Percentiles rank a stretch among this genome's conserved stretches.
phyloP scores from a whole-genome alignment of 1,140 invertebrate species.

The Philaenus spumarius region DNA sequence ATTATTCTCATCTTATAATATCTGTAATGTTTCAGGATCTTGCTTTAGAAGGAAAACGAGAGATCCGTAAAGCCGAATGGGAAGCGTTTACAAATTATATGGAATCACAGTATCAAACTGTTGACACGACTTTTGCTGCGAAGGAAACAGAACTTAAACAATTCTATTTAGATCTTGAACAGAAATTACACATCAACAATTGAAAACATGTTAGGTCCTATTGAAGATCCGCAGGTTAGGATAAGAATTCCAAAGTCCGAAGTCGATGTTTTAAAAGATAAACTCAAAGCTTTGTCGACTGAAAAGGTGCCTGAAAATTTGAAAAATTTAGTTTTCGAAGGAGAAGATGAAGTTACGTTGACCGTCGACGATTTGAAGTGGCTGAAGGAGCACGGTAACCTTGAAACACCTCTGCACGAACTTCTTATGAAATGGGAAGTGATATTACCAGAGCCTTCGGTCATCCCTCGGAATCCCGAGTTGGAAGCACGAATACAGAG shows the following conservation, averaged over 20 bases:
- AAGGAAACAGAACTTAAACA: conserved; percentile 69
- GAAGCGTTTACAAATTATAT: conserved; percentile 68
- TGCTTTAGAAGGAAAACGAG: conserved; percentile 48
- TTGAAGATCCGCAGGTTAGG: conserved; percentile 17
- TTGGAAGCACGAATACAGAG: conserved; percentile 69
- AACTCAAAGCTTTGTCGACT: conserved; percentile 20
- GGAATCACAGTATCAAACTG: conserved; percentile 59
- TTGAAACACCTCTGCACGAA: conserved; percentile 55
- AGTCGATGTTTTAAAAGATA: conserved; percentile 25
- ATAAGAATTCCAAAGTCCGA: conserved; percentile 8
- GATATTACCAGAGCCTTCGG: conserved; percentile 58
- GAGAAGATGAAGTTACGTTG: conserved; percentile 22
- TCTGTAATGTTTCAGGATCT: conserved; percentile 47
- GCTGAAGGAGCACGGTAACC: conserved; percentile 42
- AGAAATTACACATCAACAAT: conserved; percentile 55
- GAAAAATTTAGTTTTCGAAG: conserved; percentile 27
- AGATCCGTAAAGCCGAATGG: conserved; percentile 56
- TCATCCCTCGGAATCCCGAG: conserved; percentile 61
- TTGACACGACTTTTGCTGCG: conserved; percentile 68
- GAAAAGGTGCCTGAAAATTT: conserved; percentile 24
- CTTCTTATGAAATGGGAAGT: conserved; percentile 56
- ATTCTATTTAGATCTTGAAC: conserved; percentile 65
- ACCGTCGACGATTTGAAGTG: conserved; percentile 49
- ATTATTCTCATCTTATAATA: no score
- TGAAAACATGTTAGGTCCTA: conserved; percentile 18